Evolutionary conservation across 2,888 invertebrate species (phyloP), one percentile per base, ranked within the genome.

Genomic region (Drosophila mercatorum): DNA sequence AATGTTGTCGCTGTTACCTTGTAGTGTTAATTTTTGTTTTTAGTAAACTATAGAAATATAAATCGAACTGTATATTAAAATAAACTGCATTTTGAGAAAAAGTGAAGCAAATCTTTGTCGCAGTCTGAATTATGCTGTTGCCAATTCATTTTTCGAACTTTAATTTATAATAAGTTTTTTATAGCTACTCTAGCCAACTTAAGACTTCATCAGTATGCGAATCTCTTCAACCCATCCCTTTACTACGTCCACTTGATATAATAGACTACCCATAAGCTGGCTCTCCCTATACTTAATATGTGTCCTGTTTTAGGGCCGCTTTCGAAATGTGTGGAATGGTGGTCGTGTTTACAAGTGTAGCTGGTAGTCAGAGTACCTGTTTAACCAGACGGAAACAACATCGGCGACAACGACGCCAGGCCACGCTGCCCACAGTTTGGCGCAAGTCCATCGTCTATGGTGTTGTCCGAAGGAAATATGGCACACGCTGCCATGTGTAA

Each of bases 321-420:
- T 66, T 52, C 47, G 49, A 46, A 38, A 43, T 75, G 59, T 64
- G 68, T 61, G 68, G 36, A 66, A 55, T 56, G 59, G 67, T 57
- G 59, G 67, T 57, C 81, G 59, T 89, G 88, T 89, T 83, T 87
- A 87, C 87, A 87, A 89, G 87, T 87, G 87, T 87, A 83, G 80
- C 77, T 83, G 79, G 87, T 81, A 81, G 87, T 87, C 71, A 46
- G 51, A 81, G 88, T 85, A 89, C 89, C 87, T 88, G 87, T 88
- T 89, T 81, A 89, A 84, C 86, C 88, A 84, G 89, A 80, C 82
- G 69, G 58, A 40, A 77, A 83, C 84, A 83, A 82, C 82, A 67
- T 67, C 65, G 53, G 65, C 72, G 56, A 80, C 79, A 74, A 78
- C 79, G 49, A 53, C 61, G 68, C 44, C 57, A 52, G 83, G 68